phyloP scores from a whole-genome alignment of 2,113 vertebrate species.

The Polyodon spathula region DNA sequence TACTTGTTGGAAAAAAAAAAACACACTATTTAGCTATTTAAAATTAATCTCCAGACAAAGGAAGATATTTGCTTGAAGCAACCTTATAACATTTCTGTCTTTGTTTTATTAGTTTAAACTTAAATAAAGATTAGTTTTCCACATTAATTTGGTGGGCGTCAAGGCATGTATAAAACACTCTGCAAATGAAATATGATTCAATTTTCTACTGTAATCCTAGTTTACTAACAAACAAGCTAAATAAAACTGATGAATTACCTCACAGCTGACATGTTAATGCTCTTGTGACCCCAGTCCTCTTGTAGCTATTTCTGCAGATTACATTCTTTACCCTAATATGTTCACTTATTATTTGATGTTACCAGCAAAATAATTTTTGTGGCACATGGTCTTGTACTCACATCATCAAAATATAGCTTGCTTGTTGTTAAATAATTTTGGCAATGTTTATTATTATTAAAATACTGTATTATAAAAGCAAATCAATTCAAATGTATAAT shows the following conservation, averaged over 20 bases:
- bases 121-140: slow-evolving; percentile 4
- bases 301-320: slow-evolving; percentile 31
- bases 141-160: slow-evolving; percentile 11
- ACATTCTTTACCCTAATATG: slow-evolving; percentile 38
- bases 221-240: slow-evolving; percentile 28
- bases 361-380: slow-evolving; percentile 33
- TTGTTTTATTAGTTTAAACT: slow-evolving; percentile 19
- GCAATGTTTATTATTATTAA: too few relatives aligned
- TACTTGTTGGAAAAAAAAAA: too few relatives aligned
- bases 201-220: slow-evolving; percentile 17
- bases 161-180: slow-evolving; percentile 13
- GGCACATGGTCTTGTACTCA: slow-evolving; percentile 11
- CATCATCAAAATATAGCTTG: too few relatives aligned
- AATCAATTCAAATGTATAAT: too few relatives aligned
- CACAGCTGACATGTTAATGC: slow-evolving; percentile 22
- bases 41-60: too few relatives aligned
- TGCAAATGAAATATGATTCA: slow-evolving; percentile 5
- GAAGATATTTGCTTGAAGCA: background rate
- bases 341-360: slow-evolving; percentile 32
- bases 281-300: slow-evolving; percentile 24
- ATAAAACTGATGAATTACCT: slow-evolving; percentile 28
- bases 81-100: slow-evolving; percentile 13
- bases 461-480: too few relatives aligned
- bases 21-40: too few relatives aligned
- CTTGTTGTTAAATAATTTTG: too few relatives aligned